Percentiles rank a stretch among this genome's conserved stretches.
Evolutionary conservation across 1,140 invertebrate genomes (phyloP).

Genomic region (Caenorhabditis inopinata): DNA sequence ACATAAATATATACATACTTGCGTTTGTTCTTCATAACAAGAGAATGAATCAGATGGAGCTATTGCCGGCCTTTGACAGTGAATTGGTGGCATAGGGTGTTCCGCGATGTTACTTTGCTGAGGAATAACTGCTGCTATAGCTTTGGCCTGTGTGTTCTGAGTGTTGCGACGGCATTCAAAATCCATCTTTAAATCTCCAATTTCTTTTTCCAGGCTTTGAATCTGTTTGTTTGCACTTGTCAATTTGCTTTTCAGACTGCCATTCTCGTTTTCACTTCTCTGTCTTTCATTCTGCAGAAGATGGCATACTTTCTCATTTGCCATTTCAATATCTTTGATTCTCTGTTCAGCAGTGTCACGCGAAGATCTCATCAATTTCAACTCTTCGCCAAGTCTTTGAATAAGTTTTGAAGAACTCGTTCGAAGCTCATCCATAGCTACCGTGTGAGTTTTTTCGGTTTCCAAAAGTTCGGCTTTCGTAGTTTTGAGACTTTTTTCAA

Average conservation of each 20-base stretch:
- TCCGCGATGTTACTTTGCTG: neutral
- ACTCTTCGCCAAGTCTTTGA: neutral
- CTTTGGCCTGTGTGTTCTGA: neutral
- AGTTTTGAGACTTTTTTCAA: neutral
- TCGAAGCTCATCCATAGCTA: neutral
- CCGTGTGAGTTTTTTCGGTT: neutral
- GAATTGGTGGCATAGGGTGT: neutral
- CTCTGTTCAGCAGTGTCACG: conserved; percentile 9
- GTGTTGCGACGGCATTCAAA: neutral
- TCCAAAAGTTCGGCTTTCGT: neutral
- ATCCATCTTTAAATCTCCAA: neutral
- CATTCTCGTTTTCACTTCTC: conserved; percentile 11
- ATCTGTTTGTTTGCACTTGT: neutral
- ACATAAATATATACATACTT: neutral
- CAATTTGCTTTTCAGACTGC: neutral
- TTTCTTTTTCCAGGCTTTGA: neutral
- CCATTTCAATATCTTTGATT: neutral
- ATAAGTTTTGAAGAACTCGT: neutral
- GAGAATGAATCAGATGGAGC: conserved; percentile 16
- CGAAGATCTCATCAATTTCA: neutral
- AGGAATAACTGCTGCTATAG: neutral
- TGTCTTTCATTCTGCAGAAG: neutral
- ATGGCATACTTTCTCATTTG: conserved; percentile 1
- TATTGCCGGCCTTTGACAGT: neutral
- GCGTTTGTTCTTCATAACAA: neutral